phyloP scores from a whole-genome alignment of 92 coral and sea anemone genomes.

The Porites lobata region DNA sequence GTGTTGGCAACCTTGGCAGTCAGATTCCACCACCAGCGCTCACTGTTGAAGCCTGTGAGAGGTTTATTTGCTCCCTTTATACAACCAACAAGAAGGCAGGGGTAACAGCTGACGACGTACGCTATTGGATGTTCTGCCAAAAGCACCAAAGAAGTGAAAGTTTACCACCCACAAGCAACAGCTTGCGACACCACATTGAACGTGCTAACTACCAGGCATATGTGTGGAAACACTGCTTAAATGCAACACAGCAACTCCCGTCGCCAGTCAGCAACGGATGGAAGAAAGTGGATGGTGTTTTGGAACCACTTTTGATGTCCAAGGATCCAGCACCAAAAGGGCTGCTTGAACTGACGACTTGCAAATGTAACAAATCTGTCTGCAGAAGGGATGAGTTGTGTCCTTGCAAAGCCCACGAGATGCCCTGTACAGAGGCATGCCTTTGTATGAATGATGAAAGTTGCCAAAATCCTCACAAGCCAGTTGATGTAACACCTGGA shows the following conservation, averaged over 20 bases:
- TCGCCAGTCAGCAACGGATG: slow-evolving; percentile 64
- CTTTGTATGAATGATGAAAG: slow-evolving; percentile 59
- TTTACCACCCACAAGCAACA: slow-evolving; percentile 73
- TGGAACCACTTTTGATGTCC: slow-evolving; percentile 64
- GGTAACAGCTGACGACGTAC: not conserved
- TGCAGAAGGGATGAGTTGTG: slow-evolving; percentile 59
- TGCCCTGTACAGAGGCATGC: slow-evolving; percentile 62
- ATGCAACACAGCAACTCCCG: slow-evolving; percentile 48
- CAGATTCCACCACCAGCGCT: not conserved
- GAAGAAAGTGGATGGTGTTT: slow-evolving; percentile 20
- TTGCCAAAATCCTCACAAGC: slow-evolving; percentile 49
- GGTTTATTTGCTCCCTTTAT: not conserved
- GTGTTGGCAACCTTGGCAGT: not conserved
- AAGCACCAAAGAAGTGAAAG: slow-evolving; percentile 66
- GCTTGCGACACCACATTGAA: slow-evolving; percentile 58
- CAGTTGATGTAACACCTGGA: slow-evolving; percentile 27
- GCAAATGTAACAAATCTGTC: slow-evolving; percentile 56
- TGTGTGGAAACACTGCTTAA: slow-evolving; percentile 56
- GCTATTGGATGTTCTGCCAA: slow-evolving; percentile 73
- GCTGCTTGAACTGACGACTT: slow-evolving; percentile 61
- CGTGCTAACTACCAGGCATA: slow-evolving; percentile 68
- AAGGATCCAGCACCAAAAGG: slow-evolving; percentile 71
- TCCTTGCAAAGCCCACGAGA: slow-evolving; percentile 55
- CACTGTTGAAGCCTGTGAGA: not conserved
- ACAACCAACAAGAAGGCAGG: not conserved